A percentile compares a stretch with the other conserved stretches of the same genome.
Conservation (phyloP, 2,888 invertebrate genomes). For the Limenitis camilla region DNA sequence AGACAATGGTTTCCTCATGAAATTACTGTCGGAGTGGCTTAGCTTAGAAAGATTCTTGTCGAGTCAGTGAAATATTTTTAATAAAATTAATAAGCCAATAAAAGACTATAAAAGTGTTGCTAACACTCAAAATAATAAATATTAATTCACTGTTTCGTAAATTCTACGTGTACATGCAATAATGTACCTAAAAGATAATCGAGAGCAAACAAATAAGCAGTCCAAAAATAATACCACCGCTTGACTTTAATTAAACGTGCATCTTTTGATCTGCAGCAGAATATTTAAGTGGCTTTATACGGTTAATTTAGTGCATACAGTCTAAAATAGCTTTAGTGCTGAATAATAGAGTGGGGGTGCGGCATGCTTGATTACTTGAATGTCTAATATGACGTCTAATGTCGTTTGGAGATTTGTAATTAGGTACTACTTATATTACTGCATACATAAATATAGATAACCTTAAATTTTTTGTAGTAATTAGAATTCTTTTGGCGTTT, state of each 20-base stretch:
- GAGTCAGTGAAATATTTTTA: too few relatives aligned
- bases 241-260: constrained; percentile 31
- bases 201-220: constrained; percentile 17
- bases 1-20: too few relatives aligned
- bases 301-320: constrained; percentile 14
- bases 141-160: neutral
- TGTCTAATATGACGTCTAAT: neutral
- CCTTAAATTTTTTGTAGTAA: too few relatives aligned
- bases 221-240: constrained; percentile 28
- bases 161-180: neutral
- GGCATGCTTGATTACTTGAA: constrained; percentile 8
- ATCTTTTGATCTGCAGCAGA: constrained; percentile 27
- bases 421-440: neutral
- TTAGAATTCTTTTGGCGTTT: too few relatives aligned
- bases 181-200: constrained; percentile 37
- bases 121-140: neutral
- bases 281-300: constrained; percentile 26
- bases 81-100: too few relatives aligned
- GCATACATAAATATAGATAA: too few relatives aligned
- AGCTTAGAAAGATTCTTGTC: too few relatives aligned
- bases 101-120: too few relatives aligned
- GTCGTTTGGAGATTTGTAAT: neutral
- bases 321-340: constrained; percentile 11
- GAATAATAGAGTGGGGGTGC: constrained; percentile 5
- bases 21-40: too few relatives aligned